phyloP scores from a whole-genome alignment of 2,797 vertebrate species.

The Monodelphis domestica region DNA sequence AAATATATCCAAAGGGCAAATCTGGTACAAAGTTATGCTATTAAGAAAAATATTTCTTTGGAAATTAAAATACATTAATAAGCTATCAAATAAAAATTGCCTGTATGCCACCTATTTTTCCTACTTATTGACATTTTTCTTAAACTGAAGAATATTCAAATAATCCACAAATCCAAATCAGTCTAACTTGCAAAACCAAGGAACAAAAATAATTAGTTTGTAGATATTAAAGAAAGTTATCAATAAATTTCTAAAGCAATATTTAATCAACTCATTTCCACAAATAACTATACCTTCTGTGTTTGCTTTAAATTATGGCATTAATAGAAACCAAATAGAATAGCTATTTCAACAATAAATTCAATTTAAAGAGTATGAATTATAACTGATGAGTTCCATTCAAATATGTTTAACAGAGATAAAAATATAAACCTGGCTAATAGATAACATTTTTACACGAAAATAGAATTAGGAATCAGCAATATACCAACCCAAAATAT shows the following conservation, averaged over 20 bases:
- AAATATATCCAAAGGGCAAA: not conserved
- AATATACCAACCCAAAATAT: not conserved
- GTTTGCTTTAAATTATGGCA: constrained; percentile 40
- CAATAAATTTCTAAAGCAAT: constrained; percentile 36
- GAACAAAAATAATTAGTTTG: constrained; percentile 27
- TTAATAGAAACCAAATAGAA: constrained; percentile 38
- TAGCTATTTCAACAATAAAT: constrained; percentile 33
- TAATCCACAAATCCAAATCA: not conserved
- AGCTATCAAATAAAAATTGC: not conserved
- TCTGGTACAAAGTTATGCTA: not conserved
- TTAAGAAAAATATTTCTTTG: not conserved
- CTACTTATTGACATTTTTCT: not conserved
- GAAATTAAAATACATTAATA: not conserved
- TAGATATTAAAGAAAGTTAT: constrained; percentile 6
- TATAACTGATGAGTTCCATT: constrained; percentile 36
- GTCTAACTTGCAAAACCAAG: not conserved
- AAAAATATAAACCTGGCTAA: constrained; percentile 42
- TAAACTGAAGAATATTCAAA: not conserved
- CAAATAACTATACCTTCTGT: constrained; percentile 4
- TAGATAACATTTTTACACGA: not conserved
- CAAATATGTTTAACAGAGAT: constrained; percentile 34
- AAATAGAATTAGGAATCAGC: not conserved
- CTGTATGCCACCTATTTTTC: not conserved
- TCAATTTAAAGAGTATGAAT: constrained; percentile 27
- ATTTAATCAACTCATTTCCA: constrained; percentile 37